Evolutionary conservation across 2,113 vertebrate species (phyloP), one percentile per base, ranked within the genome.

Genomic region (Indri indri): DNA sequence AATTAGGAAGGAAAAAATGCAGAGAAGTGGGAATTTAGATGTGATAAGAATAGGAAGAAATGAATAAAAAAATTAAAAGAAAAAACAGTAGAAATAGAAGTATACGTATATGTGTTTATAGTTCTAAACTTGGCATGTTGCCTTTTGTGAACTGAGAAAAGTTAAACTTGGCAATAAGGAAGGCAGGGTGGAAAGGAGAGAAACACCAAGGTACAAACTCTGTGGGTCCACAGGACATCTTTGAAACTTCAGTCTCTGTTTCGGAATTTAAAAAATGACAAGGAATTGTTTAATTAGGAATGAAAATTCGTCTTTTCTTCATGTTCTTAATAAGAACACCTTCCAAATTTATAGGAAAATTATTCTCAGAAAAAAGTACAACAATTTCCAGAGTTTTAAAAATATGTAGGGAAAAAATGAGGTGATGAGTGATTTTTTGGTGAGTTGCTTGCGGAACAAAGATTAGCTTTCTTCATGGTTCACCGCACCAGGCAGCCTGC

Each of bases 301-400:
- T 57, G 8, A 66, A 61, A 90, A 50, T 40, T 20, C 25, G 11
- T 73, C 16, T 4, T 42, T 86, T 86, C 23, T 73, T 37, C 14
- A 14, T 59, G 5, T 84, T 93, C 66, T 82, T 85, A 71, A 71
- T 90, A 84, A 81, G 61, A 91, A 79, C 42, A 8, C n/a, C 86
- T 96, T 94, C 79, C 42, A 79, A 81, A 93, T 76, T 86, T 76
- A 23, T 80, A 77, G 76, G 37, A 81, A 61, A 96, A n/a, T 50
- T 89, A 70, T 81, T 74, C 54, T 85, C 54, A 91, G 74, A 90
- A 86, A 4, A 91, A 93, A 87, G 13, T 22, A 83, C 52, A 61
- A 25, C 9, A 76, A 80, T 90, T 95, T 89, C 76, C 92, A 88
- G 70, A 37, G 61, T 85, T 97, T 92, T 18, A 65, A 70, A 82